phyloP scores from a whole-genome alignment of 1,140 invertebrate species.

The Idris sp. region DNA sequence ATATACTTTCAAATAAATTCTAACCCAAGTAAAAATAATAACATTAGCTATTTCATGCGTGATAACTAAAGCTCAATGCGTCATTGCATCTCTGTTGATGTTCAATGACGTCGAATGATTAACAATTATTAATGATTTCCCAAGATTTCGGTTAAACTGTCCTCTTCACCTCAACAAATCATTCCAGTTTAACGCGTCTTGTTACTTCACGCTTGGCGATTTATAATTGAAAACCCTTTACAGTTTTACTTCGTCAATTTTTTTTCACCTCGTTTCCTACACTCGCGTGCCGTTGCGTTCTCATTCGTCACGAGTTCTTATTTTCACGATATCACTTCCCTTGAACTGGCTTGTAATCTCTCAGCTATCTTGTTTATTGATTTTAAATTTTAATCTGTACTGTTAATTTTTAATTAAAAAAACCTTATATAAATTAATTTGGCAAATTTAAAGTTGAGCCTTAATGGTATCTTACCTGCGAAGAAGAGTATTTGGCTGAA shows the following conservation, averaged over 20 bases:
- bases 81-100: slow-evolving; percentile 11
- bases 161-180: slow-evolving; percentile 43
- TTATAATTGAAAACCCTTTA: slow-evolving; percentile 62
- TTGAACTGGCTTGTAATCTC: not conserved
- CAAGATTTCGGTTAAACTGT: slow-evolving; percentile 5
- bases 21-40: slow-evolving; percentile 13
- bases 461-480: too few relatives aligned
- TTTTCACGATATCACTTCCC: slow-evolving; percentile 48
- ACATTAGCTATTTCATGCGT: slow-evolving; percentile 13
- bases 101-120: slow-evolving; percentile 39
- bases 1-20: slow-evolving; percentile 16
- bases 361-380: slow-evolving; percentile 3
- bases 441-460: too few relatives aligned
- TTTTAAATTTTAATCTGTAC: too few relatives aligned
- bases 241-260: slow-evolving; percentile 34
- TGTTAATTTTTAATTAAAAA: too few relatives aligned
- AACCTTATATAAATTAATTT: too few relatives aligned
- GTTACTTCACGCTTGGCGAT: slow-evolving; percentile 58
- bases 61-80: slow-evolving; percentile 28
- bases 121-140: slow-evolving; percentile 4
- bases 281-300: slow-evolving; percentile 66
- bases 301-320: slow-evolving; percentile 63
- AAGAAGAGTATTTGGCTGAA: slow-evolving; percentile 74
- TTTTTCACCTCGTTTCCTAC: slow-evolving; percentile 63
- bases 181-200: slow-evolving; percentile 46